phyloP scores from a whole-genome alignment of 2,113 vertebrate species.

The Dryoscopus gambensis region DNA sequence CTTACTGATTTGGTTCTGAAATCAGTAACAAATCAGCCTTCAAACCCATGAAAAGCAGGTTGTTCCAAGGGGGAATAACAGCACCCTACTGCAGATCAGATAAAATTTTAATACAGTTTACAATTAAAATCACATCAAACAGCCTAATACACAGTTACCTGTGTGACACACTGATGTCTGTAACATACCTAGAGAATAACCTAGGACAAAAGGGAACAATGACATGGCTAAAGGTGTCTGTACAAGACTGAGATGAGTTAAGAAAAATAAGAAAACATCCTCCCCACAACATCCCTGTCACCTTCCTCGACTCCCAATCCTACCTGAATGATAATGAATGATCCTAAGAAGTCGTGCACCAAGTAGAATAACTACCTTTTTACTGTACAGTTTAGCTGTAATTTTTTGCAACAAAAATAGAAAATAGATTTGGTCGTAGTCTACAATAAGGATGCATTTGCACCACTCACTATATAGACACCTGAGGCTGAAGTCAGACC shows the following conservation, averaged over 20 bases:
- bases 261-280: neutral
- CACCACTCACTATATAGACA: neutral
- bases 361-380: neutral
- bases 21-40: neutral
- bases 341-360: neutral
- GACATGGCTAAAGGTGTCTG: neutral
- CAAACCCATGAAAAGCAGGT: neutral
- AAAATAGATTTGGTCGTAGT: neutral
- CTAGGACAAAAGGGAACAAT: neutral
- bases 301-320: neutral
- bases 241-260: neutral
- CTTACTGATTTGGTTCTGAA: neutral
- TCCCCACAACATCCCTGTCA: neutral
- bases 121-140: neutral
- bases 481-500: neutral
- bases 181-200: neutral
- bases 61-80: neutral
- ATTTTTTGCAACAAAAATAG: neutral
- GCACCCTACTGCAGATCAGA: neutral
- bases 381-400: neutral
- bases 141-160: neutral
- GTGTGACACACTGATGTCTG: neutral
- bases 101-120: slow-evolving; percentile 11
- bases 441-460: neutral
- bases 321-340: neutral